These are phyloP conservation scores for Bergia puertoricense DNA, from an alignment of 92 coral and sea anemone species.

Conservation along the genomic window DNA sequence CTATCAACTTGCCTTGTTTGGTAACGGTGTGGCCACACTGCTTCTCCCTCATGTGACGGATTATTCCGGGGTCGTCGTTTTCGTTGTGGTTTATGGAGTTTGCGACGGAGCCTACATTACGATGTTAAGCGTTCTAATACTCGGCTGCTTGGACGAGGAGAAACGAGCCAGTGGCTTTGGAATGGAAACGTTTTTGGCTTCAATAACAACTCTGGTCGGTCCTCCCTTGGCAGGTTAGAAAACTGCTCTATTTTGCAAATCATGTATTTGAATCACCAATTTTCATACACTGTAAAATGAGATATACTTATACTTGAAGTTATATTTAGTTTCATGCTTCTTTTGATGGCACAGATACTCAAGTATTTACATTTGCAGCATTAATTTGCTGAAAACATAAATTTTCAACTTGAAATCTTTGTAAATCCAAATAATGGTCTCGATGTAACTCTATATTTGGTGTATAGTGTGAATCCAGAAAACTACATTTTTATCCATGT, in stretches of 20 bases:
- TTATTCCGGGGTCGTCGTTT: background rate
- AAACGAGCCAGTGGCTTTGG: conserved; percentile 32
- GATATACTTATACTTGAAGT: too few species aligned
- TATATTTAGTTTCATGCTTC: too few species aligned
- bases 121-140: conserved; percentile 29
- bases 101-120: conserved; percentile 33
- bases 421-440: too few species aligned
- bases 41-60: conserved; percentile 11
- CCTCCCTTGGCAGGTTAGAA: conserved; percentile 31
- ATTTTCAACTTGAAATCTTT: too few species aligned
- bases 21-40: conserved; percentile 20
- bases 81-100: conserved; percentile 21
- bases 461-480: too few species aligned
- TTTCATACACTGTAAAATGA: too few species aligned
- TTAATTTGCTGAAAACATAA: too few species aligned
- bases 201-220: conserved; percentile 20
- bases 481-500: too few species aligned
- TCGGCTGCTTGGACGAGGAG: conserved; percentile 23
- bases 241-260: background rate
- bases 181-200: conserved; percentile 20
- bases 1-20: conserved; percentile 32
- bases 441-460: too few species aligned
- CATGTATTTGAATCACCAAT: too few species aligned
- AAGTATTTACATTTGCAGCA: too few species aligned
- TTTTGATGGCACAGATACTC: too few species aligned